Base-by-base conservation (phyloP, 2,888 invertebrate species). In the Onchidella celtica region DNA sequence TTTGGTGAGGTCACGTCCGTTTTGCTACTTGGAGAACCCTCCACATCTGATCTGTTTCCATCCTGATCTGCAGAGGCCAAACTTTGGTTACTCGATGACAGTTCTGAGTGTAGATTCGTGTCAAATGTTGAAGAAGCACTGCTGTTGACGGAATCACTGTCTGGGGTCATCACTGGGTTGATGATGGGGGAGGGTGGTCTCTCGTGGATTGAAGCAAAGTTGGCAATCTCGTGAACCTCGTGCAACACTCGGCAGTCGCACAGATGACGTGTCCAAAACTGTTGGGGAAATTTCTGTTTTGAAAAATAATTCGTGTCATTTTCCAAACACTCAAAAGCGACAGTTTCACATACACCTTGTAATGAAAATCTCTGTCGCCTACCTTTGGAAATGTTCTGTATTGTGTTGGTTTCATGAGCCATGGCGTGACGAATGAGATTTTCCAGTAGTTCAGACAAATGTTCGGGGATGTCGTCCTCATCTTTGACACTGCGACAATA, bases 251-350 rank as follows among this genome's bases (percentile, higher is more conserved):
- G 79, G 24, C 85, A 83, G 55, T 86, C 86, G 34, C 86, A 86
- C 2, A 86, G 70, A 55, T 86, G 86, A 21, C 84, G 83, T 40
- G 70, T 66, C 76, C 84, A 85, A 24, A 85, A 81, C 32, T 81
- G 78, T 14, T 81, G 65, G 1, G 86, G 85, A 32, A 86, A 83
- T 29, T 83, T 83, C 21, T 70, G 72, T 68, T 84, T 85, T 24
- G 79, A 82, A 74, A 86, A 84, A 73, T 84, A 83, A 74, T 84
- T 84, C 4, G 85, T 84, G 55, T 83, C 82, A 21, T 78, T 83
- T 72, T 85, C 84, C 36, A 86, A 55, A 61, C 85, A 83, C 55
- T 85, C 84, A 40, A 85, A 86, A 6, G 86, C 86, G 59, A 84
- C 81, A 1, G 83, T 84, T 75, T 84, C 84, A 55, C 84, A 84